Conservation (phyloP, 2,888 invertebrate genomes). For the Dicyrtomina minuta region DNA sequence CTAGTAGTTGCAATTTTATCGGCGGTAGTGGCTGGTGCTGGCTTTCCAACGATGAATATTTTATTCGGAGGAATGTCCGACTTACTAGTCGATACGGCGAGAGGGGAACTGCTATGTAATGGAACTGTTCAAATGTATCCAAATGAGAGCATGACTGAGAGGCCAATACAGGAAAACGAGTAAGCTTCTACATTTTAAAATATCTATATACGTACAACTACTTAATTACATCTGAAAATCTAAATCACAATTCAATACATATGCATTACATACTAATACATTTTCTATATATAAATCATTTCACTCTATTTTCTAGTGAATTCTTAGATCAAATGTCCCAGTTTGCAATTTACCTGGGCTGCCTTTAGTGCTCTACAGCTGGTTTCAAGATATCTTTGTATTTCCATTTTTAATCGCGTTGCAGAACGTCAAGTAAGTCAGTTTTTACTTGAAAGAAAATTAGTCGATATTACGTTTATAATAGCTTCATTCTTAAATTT, state of each 20-base stretch:
- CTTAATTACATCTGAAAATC: too few relatives aligned
- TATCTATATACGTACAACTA: too few relatives aligned
- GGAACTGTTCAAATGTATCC: background rate
- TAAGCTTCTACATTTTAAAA: too few relatives aligned
- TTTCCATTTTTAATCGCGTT: slow-evolving; percentile 69
- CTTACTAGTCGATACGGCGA: slow-evolving; percentile 63
- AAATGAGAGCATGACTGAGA: background rate
- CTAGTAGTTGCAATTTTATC: slow-evolving; percentile 63
- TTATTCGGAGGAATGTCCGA: slow-evolving; percentile 73
- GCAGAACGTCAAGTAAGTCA: slow-evolving; percentile 68
- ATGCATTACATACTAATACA: too few relatives aligned
- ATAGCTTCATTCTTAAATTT: too few relatives aligned
- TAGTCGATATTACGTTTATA: too few relatives aligned
- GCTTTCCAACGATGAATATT: slow-evolving; percentile 68
- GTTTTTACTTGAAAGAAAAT: too few relatives aligned
- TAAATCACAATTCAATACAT: too few relatives aligned
- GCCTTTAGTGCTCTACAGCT: slow-evolving; percentile 65
- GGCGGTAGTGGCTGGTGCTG: slow-evolving; percentile 64
- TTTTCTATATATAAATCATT: too few relatives aligned
- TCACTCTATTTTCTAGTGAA: too few relatives aligned
- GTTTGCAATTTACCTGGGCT: slow-evolving; percentile 56
- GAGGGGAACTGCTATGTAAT: background rate
- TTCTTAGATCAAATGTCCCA: slow-evolving; percentile 56
- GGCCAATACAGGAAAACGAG: background rate
- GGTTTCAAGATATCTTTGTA: slow-evolving; percentile 65